phyloP scores from a whole-genome alignment of 2,113 vertebrate species.

The Tapirus terrestris region DNA sequence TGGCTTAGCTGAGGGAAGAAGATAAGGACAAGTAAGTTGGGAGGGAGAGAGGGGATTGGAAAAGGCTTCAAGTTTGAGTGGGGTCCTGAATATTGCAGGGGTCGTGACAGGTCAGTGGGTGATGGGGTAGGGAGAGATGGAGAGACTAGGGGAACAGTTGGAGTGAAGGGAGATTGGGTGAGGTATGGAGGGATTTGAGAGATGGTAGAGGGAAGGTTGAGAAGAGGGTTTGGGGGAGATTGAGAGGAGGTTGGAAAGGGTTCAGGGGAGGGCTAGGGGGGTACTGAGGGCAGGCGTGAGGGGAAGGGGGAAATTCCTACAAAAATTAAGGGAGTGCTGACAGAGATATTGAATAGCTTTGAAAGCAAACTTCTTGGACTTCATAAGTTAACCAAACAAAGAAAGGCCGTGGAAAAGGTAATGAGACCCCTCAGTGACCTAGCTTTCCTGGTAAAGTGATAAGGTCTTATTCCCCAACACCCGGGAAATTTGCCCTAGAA shows the following conservation, averaged over 20 bases:
- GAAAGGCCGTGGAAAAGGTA: constrained; percentile 23
- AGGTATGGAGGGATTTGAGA: not conserved
- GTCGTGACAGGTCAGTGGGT: not conserved
- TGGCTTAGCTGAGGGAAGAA: not conserved
- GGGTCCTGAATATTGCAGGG: not conserved
- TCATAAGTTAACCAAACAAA: constrained; percentile 39
- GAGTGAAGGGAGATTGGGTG: not conserved
- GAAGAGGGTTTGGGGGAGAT: not conserved
- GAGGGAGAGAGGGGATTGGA: not conserved
- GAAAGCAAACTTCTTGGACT: constrained; percentile 37
- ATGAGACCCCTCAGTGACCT: not conserved
- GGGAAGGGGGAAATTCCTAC: not conserved
- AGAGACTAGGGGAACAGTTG: not conserved
- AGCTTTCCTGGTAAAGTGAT: not conserved
- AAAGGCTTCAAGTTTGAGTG: not conserved
- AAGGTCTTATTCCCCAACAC: not conserved
- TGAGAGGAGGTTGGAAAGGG: not conserved
- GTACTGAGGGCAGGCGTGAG: not conserved
- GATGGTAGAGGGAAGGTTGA: not conserved
- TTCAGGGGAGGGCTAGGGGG: not conserved
- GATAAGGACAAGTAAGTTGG: not conserved
- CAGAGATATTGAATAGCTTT: not conserved
- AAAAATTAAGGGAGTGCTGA: not conserved
- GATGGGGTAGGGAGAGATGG: not conserved
- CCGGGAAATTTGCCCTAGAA: not conserved